Evolutionary conservation across 2,113 vertebrate species (phyloP).

Genomic region (Sceloporus tristichus): DNA sequence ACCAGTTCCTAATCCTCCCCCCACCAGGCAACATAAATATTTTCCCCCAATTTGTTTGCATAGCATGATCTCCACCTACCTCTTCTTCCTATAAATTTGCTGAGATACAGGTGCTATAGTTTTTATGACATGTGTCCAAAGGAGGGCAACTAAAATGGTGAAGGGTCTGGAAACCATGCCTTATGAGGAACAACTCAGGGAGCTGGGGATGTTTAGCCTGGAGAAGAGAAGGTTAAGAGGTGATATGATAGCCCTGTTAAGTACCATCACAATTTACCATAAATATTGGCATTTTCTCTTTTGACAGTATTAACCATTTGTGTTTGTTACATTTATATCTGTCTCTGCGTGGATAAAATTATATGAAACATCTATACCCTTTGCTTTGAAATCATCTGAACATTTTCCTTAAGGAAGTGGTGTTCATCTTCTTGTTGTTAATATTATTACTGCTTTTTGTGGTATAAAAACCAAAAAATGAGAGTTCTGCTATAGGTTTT

Average conservation of each 20-base stretch:
- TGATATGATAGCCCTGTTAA: too few species aligned
- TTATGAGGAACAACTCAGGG: too few species aligned
- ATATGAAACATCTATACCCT: neutral
- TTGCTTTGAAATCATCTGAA: neutral
- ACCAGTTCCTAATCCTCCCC: neutral
- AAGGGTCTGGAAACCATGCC: too few species aligned
- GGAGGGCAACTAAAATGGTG: too few species aligned
- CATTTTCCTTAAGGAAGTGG: neutral
- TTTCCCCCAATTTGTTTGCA: neutral
- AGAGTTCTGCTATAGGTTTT: neutral
- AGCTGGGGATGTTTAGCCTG: too few species aligned
- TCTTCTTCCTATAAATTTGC: conserved; percentile 12
- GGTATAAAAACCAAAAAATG: too few species aligned
- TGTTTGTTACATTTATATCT: neutral
- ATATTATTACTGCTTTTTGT: neutral
- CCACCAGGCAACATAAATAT: neutral
- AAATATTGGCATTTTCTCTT: neutral
- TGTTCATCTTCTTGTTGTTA: neutral
- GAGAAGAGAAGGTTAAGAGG: too few species aligned
- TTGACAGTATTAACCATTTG: neutral
- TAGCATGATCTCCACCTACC: neutral
- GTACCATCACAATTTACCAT: neutral
- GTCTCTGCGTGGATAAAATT: neutral
- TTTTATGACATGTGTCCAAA: neutral
- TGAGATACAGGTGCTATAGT: neutral